These are phyloP conservation scores for Exocentrus adspersus DNA, from an alignment of 2,888 invertebrate species.

Conservation along the genomic window DNA sequence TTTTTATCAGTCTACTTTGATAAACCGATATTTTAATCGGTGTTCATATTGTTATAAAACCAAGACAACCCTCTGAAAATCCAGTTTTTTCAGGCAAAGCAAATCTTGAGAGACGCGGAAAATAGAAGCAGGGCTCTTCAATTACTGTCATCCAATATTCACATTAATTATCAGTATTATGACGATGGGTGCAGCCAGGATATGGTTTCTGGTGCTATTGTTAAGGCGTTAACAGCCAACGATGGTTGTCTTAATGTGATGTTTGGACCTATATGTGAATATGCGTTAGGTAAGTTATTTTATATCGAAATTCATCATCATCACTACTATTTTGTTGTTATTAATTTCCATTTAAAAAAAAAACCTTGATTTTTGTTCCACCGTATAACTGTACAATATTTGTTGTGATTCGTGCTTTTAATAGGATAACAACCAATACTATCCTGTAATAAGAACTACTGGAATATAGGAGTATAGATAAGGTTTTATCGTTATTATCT, in stretches of 20 bases:
- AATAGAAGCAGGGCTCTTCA: constrained; percentile 65
- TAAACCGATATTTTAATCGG: too few relatives aligned
- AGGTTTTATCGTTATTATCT: too few relatives aligned
- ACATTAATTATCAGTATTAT: constrained; percentile 70
- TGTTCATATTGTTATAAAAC: too few relatives aligned
- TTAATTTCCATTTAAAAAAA: too few relatives aligned
- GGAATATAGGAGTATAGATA: too few relatives aligned
- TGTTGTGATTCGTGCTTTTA: background rate
- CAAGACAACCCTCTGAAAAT: too few relatives aligned
- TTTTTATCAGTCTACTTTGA: too few relatives aligned
- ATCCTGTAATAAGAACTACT: constrained; percentile 7
- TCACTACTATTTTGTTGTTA: too few relatives aligned
- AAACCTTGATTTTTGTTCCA: too few relatives aligned
- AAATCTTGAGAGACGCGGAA: constrained; percentile 72
- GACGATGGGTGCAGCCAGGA: constrained; percentile 81
- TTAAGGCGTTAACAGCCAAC: constrained; percentile 69
- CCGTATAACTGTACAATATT: too few relatives aligned
- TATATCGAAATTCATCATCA: background rate
- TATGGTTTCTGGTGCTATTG: constrained; percentile 76
- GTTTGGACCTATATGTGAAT: constrained; percentile 85
- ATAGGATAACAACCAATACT: background rate
- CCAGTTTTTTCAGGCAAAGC: constrained; percentile 69
- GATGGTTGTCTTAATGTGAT: constrained; percentile 79
- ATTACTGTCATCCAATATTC: constrained; percentile 69
- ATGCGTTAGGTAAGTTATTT: constrained; percentile 75